These are phyloP conservation scores for Pangasianodon gigas DNA, from an alignment of 2,113 vertebrate genomes.

Conservation along the genomic window DNA sequence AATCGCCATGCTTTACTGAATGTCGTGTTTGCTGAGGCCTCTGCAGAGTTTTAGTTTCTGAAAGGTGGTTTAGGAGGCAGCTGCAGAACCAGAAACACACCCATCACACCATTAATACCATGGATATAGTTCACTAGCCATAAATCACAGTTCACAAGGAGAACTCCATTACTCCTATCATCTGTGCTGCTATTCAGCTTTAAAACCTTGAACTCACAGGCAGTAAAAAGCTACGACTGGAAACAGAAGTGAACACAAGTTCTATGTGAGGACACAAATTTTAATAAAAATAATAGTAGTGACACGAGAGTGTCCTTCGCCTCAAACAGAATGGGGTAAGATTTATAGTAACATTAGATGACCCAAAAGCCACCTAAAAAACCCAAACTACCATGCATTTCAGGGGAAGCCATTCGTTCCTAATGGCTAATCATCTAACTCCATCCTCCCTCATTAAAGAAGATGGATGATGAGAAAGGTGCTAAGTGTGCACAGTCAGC, in stretches of 20 bases:
- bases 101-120: not conserved
- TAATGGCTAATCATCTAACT: constrained; percentile 59
- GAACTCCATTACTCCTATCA: constrained; percentile 8
- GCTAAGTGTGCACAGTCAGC: constrained; percentile 52
- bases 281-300: constrained; percentile 13
- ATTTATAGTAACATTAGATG: constrained; percentile 50
- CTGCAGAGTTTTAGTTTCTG: not conserved
- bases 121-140: not conserved
- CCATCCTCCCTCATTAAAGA: constrained; percentile 52
- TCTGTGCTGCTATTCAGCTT: not conserved
- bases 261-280: constrained; percentile 8
- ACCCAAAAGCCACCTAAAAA: constrained; percentile 46
- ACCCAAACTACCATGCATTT: constrained; percentile 39
- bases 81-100: constrained; percentile 24
- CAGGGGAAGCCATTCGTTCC: constrained; percentile 43
- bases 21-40: constrained; percentile 1
- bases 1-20: constrained; percentile 33
- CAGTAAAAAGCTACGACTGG: not conserved
- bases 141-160: constrained; percentile 12
- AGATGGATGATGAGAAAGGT: constrained; percentile 49
- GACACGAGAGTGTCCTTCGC: constrained; percentile 37
- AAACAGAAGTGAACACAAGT: constrained; percentile 24
- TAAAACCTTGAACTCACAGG: constrained; percentile 16
- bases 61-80: constrained; percentile 17
- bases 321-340: constrained; percentile 9